These are phyloP conservation scores for Tauraco hartlaubi DNA, from an alignment of 2,797 vertebrate species.

Conservation along the genomic window DNA sequence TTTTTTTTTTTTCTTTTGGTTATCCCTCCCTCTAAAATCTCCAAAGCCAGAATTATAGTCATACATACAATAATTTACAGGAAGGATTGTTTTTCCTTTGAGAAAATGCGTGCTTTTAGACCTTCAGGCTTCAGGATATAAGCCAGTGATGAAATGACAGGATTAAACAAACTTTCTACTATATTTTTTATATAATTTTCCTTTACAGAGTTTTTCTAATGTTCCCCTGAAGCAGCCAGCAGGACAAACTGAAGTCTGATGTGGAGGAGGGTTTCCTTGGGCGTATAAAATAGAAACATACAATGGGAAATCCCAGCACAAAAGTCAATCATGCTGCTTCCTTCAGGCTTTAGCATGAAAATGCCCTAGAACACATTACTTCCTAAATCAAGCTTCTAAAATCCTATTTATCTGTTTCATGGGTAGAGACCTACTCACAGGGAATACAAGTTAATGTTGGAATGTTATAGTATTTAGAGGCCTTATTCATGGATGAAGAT, in stretches of 20 bases:
- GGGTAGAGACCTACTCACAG: not conserved
- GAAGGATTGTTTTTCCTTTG: not conserved
- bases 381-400: not conserved
- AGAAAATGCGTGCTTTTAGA: not conserved
- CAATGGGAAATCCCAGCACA: not conserved
- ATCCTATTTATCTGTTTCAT: not conserved
- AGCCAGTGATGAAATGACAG: not conserved
- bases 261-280: not conserved
- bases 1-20: not conserved
- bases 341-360: not conserved
- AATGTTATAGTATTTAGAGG: not conserved
- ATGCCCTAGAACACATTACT: not conserved
- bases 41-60: not conserved
- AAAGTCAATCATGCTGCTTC: not conserved
- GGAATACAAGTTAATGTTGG: not conserved
- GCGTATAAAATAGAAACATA: not conserved
- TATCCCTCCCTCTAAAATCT: not conserved
- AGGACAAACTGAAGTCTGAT: not conserved
- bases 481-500: not conserved
- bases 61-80: not conserved
- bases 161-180: not conserved
- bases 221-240: not conserved
- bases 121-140: not conserved
- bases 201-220: not conserved
- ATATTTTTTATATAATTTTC: not conserved